Conservation (phyloP, 1,140 invertebrate species). For the Eubasilissa regina region DNA sequence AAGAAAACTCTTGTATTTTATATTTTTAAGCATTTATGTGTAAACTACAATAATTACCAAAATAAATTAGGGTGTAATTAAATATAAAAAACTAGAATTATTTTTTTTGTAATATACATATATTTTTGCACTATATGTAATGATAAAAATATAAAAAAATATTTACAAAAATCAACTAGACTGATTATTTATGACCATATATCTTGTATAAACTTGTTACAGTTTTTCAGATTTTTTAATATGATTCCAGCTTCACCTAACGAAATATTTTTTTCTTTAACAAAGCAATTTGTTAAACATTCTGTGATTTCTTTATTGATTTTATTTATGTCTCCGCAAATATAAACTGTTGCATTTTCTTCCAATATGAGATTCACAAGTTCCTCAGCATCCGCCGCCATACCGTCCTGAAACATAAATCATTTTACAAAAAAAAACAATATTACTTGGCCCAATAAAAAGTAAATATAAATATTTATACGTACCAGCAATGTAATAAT, state of each 20-base stretch:
- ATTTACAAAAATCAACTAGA: slow-evolving; percentile 40
- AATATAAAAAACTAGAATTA: slow-evolving; percentile 24
- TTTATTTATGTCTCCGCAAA: slow-evolving; percentile 84
- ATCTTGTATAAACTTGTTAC: slow-evolving; percentile 73
- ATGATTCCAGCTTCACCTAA: slow-evolving; percentile 65
- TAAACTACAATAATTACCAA: slow-evolving; percentile 34
- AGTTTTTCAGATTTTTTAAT: slow-evolving; percentile 66
- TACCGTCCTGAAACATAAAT: slow-evolving; percentile 71
- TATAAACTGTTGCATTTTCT: slow-evolving; percentile 76
- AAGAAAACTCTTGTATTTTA: slow-evolving; percentile 15
- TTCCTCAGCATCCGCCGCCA: slow-evolving; percentile 67
- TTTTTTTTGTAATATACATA: slow-evolving; percentile 31
- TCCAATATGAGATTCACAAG: slow-evolving; percentile 74
- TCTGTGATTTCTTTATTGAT: slow-evolving; percentile 81
- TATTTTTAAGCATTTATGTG: slow-evolving; percentile 10
- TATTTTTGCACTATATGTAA: slow-evolving; percentile 36
- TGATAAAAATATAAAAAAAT: slow-evolving; percentile 36
- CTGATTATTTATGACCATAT: slow-evolving; percentile 69
- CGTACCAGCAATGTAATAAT: too few relatives aligned
- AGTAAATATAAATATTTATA: too few relatives aligned
- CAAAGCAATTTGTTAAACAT: slow-evolving; percentile 73
- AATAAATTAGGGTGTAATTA: slow-evolving; percentile 21
- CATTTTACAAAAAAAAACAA: too few relatives aligned
- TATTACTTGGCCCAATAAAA: too few relatives aligned
- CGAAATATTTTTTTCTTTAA: slow-evolving; percentile 65